Evolutionary conservation across 2,888 invertebrate genomes (phyloP).

Genomic region (Pimpla rufipes): DNA sequence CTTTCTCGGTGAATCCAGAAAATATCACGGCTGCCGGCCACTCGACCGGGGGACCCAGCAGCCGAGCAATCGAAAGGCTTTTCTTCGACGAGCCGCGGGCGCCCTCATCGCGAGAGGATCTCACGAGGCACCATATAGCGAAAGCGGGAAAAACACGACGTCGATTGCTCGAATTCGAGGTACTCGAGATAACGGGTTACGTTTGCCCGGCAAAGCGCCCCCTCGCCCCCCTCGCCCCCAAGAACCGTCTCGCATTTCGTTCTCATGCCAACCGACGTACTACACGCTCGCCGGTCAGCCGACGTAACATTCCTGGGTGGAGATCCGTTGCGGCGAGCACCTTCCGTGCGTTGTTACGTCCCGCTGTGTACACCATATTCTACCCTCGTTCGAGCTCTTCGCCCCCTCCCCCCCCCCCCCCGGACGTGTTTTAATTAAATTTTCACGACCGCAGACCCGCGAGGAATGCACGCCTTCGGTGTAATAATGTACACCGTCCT

Average conservation of each 20-base stretch:
- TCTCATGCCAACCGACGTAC: background rate
- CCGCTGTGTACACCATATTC: background rate
- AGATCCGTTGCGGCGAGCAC: background rate
- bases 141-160: too few relatives aligned
- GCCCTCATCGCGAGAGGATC: too few relatives aligned
- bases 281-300: background rate
- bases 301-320: background rate
- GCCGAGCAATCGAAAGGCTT: too few relatives aligned
- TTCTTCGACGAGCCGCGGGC: too few relatives aligned
- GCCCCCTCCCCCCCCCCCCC: too few relatives aligned
- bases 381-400: background rate
- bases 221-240: background rate
- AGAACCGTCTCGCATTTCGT: too few relatives aligned
- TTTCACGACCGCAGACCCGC: constrained; percentile 75
- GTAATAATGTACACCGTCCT: constrained; percentile 63
- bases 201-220: too few relatives aligned
- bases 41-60: too few relatives aligned
- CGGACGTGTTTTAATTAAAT: constrained; percentile 78
- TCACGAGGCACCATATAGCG: too few relatives aligned
- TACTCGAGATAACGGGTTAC: background rate
- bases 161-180: too few relatives aligned
- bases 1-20: too few relatives aligned
- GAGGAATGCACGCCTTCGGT: constrained; percentile 59
- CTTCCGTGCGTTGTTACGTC: constrained; percentile 29
- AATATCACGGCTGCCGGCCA: too few relatives aligned